Conservation (phyloP, 2,888 invertebrate species). For the Drosophila histrio region DNA sequence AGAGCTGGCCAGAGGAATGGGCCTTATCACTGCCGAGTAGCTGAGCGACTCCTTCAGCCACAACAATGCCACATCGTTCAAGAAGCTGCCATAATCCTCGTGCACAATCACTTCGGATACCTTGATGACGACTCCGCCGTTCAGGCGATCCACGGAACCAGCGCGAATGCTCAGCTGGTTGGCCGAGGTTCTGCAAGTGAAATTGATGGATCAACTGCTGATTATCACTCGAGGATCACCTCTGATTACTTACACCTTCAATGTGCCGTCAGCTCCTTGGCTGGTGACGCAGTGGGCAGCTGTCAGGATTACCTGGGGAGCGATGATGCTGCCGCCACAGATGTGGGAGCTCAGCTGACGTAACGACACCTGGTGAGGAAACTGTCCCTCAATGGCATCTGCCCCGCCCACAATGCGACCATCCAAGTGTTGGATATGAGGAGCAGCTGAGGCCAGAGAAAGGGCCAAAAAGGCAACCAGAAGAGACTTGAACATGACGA, state of each 20-base stretch:
- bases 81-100: conserved; percentile 6
- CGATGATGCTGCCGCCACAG: conserved; percentile 13
- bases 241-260: conserved; percentile 2
- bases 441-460: conserved; percentile 1
- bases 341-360: background rate
- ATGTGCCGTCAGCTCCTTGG: background rate
- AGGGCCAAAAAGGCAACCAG: background rate
- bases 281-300: conserved; percentile 22
- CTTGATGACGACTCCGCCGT: conserved; percentile 1
- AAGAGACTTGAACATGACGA: background rate
- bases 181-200: background rate
- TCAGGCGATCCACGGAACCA: conserved; percentile 1
- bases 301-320: conserved; percentile 2
- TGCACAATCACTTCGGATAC: conserved; percentile 7
- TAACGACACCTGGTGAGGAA: conserved; percentile 13
- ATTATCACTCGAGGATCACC: background rate
- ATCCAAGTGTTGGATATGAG: background rate
- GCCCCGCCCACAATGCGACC: conserved; percentile 8
- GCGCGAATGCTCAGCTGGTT: conserved; percentile 7
- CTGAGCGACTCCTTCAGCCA: background rate
- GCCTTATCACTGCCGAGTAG: background rate
- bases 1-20: conserved; percentile 9
- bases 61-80: conserved; percentile 8
- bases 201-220: background rate
- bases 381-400: conserved; percentile 3